Conservation (phyloP, 1,140 invertebrate species). For the Calycopis cecrops region DNA sequence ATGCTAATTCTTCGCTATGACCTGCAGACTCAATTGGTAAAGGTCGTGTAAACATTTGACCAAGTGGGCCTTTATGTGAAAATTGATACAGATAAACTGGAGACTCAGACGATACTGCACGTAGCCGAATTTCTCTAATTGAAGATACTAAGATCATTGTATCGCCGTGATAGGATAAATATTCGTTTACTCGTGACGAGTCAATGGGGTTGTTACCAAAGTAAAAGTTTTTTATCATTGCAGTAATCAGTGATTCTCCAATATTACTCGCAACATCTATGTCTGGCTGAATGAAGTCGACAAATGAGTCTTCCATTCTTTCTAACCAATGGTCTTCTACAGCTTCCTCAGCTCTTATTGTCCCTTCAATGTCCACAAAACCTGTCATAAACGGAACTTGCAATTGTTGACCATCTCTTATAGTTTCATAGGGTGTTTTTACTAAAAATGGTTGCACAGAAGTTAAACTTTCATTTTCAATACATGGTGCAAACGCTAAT, state of each 20-base stretch:
- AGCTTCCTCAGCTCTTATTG: constrained; percentile 47
- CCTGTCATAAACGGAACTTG: constrained; percentile 55
- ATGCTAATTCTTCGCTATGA: constrained; percentile 58
- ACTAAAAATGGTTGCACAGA: constrained; percentile 40
- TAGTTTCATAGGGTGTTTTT: constrained; percentile 46
- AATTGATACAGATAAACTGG: constrained; percentile 58
- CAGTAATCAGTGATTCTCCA: constrained; percentile 26
- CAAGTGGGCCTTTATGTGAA: constrained; percentile 51
- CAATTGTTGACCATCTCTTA: constrained; percentile 36
- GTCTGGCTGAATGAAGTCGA: constrained; percentile 53
- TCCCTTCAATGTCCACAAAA: constrained; percentile 64
- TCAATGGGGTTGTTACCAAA: constrained; percentile 35
- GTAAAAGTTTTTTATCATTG: constrained; percentile 44
- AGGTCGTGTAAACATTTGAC: constrained; percentile 35
- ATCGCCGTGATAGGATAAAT: constrained; percentile 51
- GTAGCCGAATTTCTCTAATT: constrained; percentile 47
- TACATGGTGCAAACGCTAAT: constrained; percentile 54
- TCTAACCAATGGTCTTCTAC: constrained; percentile 42
- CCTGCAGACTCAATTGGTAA: constrained; percentile 36
- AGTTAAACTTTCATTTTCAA: constrained; percentile 45
- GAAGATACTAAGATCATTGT: constrained; percentile 58
- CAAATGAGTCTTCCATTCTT: constrained; percentile 50
- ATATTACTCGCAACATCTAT: constrained; percentile 39
- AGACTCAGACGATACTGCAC: constrained; percentile 28
- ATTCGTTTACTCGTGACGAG: constrained; percentile 31